Conservation (phyloP, 2,888 invertebrate genomes). For the Acanthosoma haemorrhoidale region DNA sequence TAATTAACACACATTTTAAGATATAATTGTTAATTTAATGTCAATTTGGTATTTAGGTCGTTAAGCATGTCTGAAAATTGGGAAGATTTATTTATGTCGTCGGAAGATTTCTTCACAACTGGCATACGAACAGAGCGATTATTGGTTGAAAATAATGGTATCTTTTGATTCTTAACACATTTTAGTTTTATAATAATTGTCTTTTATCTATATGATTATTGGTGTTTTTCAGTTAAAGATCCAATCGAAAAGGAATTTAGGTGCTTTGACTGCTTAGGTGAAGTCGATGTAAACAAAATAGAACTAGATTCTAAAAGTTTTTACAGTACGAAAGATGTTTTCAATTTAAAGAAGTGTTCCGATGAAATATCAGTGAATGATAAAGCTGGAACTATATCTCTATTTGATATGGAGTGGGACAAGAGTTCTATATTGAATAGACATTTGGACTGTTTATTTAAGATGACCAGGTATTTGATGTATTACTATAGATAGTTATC, state of each 20-base stretch:
- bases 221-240: background rate
- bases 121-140: background rate
- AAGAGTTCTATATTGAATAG: slow-evolving; percentile 38
- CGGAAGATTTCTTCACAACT: slow-evolving; percentile 7
- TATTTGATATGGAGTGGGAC: slow-evolving; percentile 39
- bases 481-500: background rate
- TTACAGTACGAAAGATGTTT: slow-evolving; percentile 7
- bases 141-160: background rate
- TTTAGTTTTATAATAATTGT: background rate
- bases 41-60: background rate
- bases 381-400: slow-evolving; percentile 12
- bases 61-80: background rate
- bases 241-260: background rate
- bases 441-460: slow-evolving; percentile 37
- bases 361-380: background rate
- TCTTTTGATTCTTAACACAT: background rate
- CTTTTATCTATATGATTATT: background rate
- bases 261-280: slow-evolving; percentile 30
- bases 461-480: slow-evolving; percentile 38
- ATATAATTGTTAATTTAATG: background rate
- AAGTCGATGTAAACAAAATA: slow-evolving; percentile 26
- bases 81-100: background rate
- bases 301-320: slow-evolving; percentile 18
- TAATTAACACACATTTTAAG: background rate
- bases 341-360: background rate